Base-by-base conservation (phyloP, 2,888 invertebrate genomes). In the Microdon myrmicae region DNA sequence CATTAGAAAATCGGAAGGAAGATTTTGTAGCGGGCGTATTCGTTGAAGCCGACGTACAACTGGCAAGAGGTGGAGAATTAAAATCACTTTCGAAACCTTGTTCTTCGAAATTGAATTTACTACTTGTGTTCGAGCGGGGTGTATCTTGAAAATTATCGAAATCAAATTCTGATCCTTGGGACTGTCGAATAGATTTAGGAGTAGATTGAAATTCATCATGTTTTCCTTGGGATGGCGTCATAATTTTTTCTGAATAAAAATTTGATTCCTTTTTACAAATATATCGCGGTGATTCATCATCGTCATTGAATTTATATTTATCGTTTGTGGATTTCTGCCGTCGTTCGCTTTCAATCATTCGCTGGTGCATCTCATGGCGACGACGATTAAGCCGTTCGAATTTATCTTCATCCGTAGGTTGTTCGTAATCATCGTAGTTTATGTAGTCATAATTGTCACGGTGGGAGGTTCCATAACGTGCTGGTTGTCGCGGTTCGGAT, bases 1-100 rank as follows among this genome's bases (percentile, higher is more conserved):
- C 87, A 69, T 83, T 84, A 10, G 87, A 86, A 74, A 86, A 85
- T 26, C 84, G 75, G 49, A 83, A 83, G 6, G 77, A 73, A 1
- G 78, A 75, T 48, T 79, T 79, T 13, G 72, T 72, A n/a, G 69
- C 71, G 19, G 71, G 69, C 4, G 71, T 69, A 4, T 69, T 71
- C 41, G 68, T 72, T 58, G 58, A 41, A 53, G 75, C 74, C 0
- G 77, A 77, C 45, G 71, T 76, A 38, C 75, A 77, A 32, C 78
- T 77, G 55, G 77, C 74, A 1, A 75, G 76, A 9, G 72, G 70
- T 32, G 71, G 68, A 10, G 79, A 76, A 71, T 79, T 80, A 47
- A 80, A 80, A 54, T 80, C 80, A 19, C 79, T 79, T 53, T 80
- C 80, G 44, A 80, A 80, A 8, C 80, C 80, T 23, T 74, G 71